A percentile compares a stretch with the other conserved stretches of the same genome.
These are phyloP conservation scores for Scleropages formosus DNA, from an alignment of 2,797 vertebrate genomes.

Conservation along the genomic window DNA sequence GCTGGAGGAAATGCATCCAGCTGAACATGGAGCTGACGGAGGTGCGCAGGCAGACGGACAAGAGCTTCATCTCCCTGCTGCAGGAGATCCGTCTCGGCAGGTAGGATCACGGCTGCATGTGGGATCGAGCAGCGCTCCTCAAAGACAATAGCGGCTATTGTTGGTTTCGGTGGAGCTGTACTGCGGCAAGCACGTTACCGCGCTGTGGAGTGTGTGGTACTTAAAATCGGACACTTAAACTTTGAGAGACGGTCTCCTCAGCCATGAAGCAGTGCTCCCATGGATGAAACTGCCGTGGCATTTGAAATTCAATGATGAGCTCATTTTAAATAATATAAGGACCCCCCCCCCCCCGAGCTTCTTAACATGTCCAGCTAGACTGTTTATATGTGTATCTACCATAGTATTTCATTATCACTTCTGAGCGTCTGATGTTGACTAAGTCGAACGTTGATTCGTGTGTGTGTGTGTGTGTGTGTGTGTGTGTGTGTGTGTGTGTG, in stretches of 20 bases:
- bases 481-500: too few species aligned
- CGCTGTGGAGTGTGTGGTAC: too few species aligned
- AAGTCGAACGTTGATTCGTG: too few species aligned
- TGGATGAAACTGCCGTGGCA: background rate
- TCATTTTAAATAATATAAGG: background rate
- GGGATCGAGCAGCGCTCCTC: background rate
- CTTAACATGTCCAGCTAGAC: too few species aligned
- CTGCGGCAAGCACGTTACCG: too few species aligned
- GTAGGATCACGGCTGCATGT: constrained; percentile 52
- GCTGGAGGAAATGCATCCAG: constrained; percentile 88
- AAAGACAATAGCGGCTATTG: background rate
- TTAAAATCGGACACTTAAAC: too few species aligned
- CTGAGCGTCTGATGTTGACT: too few species aligned
- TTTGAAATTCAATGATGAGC: background rate
- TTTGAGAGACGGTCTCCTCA: background rate
- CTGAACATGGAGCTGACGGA: constrained; percentile 89
- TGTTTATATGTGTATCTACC: too few species aligned
- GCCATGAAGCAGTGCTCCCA: background rate
- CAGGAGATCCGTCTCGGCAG: constrained; percentile 87
- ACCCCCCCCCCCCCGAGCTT: background rate
- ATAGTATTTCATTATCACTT: too few species aligned
- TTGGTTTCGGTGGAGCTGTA: too few species aligned
- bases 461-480: too few species aligned
- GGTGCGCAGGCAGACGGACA: constrained; percentile 87
- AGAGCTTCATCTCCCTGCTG: constrained; percentile 84